phyloP scores from a whole-genome alignment of 2,888 invertebrate genomes.

The Apeira syringaria region DNA sequence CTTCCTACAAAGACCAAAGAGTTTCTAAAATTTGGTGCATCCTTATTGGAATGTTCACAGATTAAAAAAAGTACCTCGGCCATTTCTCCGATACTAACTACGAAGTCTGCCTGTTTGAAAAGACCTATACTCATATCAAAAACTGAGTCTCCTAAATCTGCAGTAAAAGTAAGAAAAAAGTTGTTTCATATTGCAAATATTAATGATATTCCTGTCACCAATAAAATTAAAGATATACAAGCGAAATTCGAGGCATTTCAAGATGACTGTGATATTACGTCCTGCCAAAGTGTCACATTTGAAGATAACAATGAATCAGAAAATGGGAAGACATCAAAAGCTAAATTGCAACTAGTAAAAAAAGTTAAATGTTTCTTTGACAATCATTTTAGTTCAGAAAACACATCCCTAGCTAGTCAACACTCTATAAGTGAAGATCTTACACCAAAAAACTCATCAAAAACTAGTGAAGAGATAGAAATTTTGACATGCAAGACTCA shows the following conservation, averaged over 20 bases:
- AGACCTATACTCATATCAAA: slow-evolving; percentile 59
- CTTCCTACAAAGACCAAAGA: slow-evolving; percentile 41
- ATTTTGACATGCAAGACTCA: slow-evolving; percentile 49
- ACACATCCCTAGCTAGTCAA: slow-evolving; percentile 54
- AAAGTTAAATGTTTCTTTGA: slow-evolving; percentile 62
- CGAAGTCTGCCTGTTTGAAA: slow-evolving; percentile 29
- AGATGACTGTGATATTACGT: slow-evolving; percentile 1
- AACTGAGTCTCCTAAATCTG: slow-evolving; percentile 36
- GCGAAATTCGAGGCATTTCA: neutral
- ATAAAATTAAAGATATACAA: neutral
- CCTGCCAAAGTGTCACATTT: slow-evolving; percentile 2
- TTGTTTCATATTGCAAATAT: slow-evolving; percentile 36
- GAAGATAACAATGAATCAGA: neutral
- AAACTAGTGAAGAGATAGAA: slow-evolving; percentile 55
- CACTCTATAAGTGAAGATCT: slow-evolving; percentile 58
- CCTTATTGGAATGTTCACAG: too few species aligned
- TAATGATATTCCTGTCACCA: neutral
- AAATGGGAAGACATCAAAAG: slow-evolving; percentile 11
- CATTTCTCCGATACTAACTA: slow-evolving; percentile 47
- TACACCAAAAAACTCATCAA: slow-evolving; percentile 50
- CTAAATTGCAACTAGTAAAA: slow-evolving; percentile 40
- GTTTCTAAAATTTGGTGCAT: slow-evolving; percentile 39
- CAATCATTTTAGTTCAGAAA: slow-evolving; percentile 59
- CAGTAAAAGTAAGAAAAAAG: slow-evolving; percentile 50
- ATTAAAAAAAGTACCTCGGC: slow-evolving; percentile 15